These are phyloP conservation scores for Stenchaetothrips biformis DNA, from an alignment of 2,888 invertebrate genomes.

Conservation along the genomic window DNA sequence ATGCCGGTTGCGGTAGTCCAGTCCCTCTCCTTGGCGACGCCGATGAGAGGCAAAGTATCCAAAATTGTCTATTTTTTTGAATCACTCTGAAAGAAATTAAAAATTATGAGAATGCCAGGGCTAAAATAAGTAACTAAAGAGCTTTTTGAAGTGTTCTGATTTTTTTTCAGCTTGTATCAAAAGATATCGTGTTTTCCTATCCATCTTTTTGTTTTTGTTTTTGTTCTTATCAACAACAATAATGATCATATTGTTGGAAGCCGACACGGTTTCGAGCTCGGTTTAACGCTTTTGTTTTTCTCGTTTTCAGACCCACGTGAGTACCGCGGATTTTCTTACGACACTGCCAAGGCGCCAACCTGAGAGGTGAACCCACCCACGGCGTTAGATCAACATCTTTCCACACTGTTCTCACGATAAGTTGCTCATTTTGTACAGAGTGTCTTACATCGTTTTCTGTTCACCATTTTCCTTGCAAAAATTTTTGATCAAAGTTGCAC, in stretches of 20 bases:
- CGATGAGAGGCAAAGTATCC: no score
- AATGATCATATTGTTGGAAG: no score
- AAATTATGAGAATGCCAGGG: background rate
- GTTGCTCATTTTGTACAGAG: no score
- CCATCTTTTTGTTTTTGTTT: background rate
- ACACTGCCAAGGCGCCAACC: slow-evolving; percentile 3
- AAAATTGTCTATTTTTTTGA: no score
- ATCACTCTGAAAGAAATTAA: background rate
- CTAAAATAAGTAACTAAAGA: background rate
- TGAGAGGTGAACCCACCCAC: slow-evolving; percentile 21
- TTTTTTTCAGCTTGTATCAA: background rate
- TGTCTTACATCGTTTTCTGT: no score
- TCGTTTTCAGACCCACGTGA: slow-evolving; percentile 22
- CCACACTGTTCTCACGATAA: background rate
- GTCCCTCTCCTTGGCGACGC: background rate
- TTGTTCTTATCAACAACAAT: background rate
- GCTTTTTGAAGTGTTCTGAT: background rate
- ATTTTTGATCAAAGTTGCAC: no score
- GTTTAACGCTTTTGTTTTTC: slow-evolving; percentile 18
- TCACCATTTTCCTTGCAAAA: no score
- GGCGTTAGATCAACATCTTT: slow-evolving; percentile 3
- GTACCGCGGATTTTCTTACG: background rate
- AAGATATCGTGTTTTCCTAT: background rate
- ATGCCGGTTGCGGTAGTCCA: background rate
- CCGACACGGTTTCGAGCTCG: background rate